Conservation (phyloP, 2,113 vertebrate species). For the Atractosteus spatula region DNA sequence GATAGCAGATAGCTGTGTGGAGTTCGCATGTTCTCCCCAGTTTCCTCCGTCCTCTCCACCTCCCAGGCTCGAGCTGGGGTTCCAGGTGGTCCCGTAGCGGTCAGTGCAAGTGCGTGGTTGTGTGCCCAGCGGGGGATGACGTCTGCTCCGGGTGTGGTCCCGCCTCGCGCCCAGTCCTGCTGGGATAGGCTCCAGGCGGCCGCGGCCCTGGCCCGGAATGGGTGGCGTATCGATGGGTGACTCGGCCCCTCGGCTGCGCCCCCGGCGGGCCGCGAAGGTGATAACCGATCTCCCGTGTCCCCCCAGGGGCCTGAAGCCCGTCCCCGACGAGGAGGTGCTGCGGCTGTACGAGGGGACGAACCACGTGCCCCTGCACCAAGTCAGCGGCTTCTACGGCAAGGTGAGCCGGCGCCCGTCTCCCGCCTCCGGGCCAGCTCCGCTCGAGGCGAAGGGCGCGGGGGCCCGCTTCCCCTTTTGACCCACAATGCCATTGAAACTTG, state of each 20-base stretch:
- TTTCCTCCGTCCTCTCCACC: no score
- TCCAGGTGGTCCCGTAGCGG: no score
- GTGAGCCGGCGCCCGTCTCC: slow-evolving; percentile 38
- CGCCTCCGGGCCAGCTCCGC: no score
- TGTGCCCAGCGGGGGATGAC: neutral
- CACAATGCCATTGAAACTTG: no score
- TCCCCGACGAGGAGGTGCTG: slow-evolving; percentile 74
- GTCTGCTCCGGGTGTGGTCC: no score
- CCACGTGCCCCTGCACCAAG: slow-evolving; percentile 73
- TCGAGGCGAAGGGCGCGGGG: neutral
- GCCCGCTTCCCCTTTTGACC: no score
- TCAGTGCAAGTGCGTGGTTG: neutral
- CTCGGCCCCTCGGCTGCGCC: slow-evolving; percentile 6
- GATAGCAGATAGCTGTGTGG: no score
- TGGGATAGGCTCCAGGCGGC: no score
- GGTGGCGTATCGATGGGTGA: neutral
- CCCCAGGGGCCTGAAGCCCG: slow-evolving; percentile 68
- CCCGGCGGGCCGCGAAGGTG: neutral
- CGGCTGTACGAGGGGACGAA: slow-evolving; percentile 69
- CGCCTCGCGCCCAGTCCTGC: no score
- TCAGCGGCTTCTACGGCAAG: slow-evolving; percentile 84
- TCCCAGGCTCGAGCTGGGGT: no score
- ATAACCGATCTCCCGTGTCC: neutral
- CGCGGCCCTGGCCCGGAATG: no score
- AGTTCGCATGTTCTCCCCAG: no score